Evolutionary conservation across 2,888 invertebrate species (phyloP), one percentile per base, ranked within the genome.

Genomic region (Digitonthophagus gazella): DNA sequence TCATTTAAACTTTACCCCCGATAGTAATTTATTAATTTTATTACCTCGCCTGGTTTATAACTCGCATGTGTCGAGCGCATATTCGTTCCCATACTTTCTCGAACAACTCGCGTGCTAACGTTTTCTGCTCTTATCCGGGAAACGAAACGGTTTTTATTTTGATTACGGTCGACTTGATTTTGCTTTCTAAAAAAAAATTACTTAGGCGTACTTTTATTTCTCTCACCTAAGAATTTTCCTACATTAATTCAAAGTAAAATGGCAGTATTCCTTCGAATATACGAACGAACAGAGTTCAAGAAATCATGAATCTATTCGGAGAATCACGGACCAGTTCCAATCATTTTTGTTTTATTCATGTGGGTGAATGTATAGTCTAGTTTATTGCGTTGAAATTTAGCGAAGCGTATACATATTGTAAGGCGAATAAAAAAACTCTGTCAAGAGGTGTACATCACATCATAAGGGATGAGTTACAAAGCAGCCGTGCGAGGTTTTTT

Each of bases 11-110:
- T 69, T 69, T 22, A 20, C 61, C 61, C 61, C 61, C 61, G 61
- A 61, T 61, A 61, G 65, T 66, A 69, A 69, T 69, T 69, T 61
- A 63, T 65, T 69, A 66, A 69, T 55, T 15, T 14, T 58, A 69
- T 69, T 61, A 66, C 58, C 18, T 18, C 61, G 18, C 18, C 4
- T n/a, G 20, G 61, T n/a, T 61, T 20, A 14, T 44, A 44, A 44
- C 28, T 44, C 11, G 28, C 28, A 44, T 44, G 28, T 44, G 28
- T 8, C 28, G 28, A 6, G 8, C 28, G 28, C 11, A 44, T 44
- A 8, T 44, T 44, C 28, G 11, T 44, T 44, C 28, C 28, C 28
- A 44, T 44, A 44, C 28, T 44, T 44, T 44, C 6, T 11, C 28
- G 6, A 44, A 44, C 28, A 6, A 44, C 28, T 44, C 11, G 28